These are phyloP conservation scores for Congeria kusceri DNA, from an alignment of 2,888 invertebrate species.

Conservation along the genomic window DNA sequence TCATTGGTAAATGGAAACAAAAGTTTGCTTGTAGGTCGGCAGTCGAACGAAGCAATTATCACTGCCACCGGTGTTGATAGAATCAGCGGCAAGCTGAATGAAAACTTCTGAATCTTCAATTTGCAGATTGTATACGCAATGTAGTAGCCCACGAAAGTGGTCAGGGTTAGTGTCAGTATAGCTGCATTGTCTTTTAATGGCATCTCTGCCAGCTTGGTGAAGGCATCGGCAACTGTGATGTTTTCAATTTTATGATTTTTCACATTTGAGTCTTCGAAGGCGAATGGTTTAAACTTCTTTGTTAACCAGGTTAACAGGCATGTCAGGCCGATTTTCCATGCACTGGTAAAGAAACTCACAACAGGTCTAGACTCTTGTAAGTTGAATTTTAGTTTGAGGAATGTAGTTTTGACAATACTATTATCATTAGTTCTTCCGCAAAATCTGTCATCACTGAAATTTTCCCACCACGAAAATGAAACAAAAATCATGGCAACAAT, in stretches of 20 bases:
- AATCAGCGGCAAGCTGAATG: constrained; percentile 85
- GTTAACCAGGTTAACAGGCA: constrained; percentile 40
- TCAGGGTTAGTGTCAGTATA: constrained; percentile 56
- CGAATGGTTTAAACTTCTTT: constrained; percentile 15
- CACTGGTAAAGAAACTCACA: constrained; percentile 47
- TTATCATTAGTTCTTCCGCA: constrained; percentile 43
- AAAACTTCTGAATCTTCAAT: constrained; percentile 85
- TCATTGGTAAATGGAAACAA: constrained; percentile 46
- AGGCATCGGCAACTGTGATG: constrained; percentile 27
- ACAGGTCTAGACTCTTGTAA: constrained; percentile 66
- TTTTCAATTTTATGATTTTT: constrained; percentile 15
- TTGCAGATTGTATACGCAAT: constrained; percentile 86
- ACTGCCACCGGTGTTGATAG: constrained; percentile 83
- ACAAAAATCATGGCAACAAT: constrained; percentile 67
- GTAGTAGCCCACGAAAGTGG: constrained; percentile 81
- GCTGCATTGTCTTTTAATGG: constrained; percentile 35
- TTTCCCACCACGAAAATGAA: constrained; percentile 78
- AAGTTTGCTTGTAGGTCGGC: constrained; percentile 15
- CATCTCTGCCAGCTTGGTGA: constrained; percentile 18
- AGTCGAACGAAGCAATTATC: constrained; percentile 48
- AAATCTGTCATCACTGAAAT: constrained; percentile 75
- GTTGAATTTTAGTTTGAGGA: constrained; percentile 64
- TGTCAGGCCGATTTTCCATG: constrained; percentile 59
- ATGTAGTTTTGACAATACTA: constrained; percentile 37
- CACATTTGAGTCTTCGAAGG: background rate